phyloP scores from a whole-genome alignment of 2,113 vertebrate species.

The Ceratotherium simum region DNA sequence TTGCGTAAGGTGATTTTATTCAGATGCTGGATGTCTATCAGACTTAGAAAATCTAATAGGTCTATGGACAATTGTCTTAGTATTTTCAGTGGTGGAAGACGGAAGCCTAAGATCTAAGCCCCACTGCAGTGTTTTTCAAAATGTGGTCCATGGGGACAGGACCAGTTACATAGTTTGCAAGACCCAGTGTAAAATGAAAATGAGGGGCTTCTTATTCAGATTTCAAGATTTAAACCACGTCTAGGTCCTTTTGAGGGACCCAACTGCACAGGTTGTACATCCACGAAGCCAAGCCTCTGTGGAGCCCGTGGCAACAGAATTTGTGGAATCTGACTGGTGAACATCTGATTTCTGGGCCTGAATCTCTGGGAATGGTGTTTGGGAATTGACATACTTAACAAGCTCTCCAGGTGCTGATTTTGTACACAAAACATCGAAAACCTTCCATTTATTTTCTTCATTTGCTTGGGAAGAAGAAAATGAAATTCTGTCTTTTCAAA shows the following conservation, averaged over 20 bases:
- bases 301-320: not conserved
- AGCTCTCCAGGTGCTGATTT: not conserved
- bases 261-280: fast-evolving
- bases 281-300: not conserved
- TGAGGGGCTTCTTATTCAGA: not conserved
- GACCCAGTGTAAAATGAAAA: not conserved
- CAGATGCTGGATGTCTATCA: not conserved
- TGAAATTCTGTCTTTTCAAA: not conserved
- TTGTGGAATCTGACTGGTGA: not conserved
- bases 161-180: not conserved
- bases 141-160: not conserved
- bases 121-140: not conserved
- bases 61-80: not conserved
- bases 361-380: not conserved
- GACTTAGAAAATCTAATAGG: not conserved
- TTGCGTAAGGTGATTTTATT: not conserved
- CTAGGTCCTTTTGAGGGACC: not conserved
- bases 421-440: not conserved
- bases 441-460: not conserved
- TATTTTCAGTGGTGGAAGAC: not conserved
- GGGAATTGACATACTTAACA: not conserved
- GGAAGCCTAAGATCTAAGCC: not conserved
- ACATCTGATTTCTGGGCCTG: not conserved
- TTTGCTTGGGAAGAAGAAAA: conserved; percentile 2
- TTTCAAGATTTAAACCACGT: not conserved